Evolutionary conservation across 2,888 invertebrate species (phyloP).

Genomic region (Lucinisca nassula): DNA sequence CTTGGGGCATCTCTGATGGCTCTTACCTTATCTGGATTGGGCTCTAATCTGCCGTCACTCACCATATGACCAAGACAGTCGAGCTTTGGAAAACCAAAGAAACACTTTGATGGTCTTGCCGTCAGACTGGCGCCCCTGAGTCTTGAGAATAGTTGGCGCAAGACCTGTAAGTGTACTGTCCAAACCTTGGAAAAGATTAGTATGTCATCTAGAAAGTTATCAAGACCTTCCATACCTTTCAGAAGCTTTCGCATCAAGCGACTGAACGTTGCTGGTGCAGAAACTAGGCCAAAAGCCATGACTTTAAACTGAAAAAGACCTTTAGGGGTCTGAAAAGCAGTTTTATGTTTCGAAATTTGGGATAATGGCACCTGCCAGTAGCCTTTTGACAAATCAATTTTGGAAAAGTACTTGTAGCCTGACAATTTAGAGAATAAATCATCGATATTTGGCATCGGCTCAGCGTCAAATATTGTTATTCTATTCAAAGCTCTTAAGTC

Average conservation of each 20-base stretch:
- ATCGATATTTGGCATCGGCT: slow-evolving; percentile 70
- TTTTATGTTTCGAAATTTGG: background rate
- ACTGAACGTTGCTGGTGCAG: slow-evolving; percentile 45
- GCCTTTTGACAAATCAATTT: slow-evolving; percentile 48
- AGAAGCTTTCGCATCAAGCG: slow-evolving; percentile 57
- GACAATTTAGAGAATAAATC: slow-evolving; percentile 62
- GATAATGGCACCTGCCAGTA: slow-evolving; percentile 35
- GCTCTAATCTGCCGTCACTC: slow-evolving; percentile 7
- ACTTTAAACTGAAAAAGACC: slow-evolving; percentile 15
- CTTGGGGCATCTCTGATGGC: slow-evolving; percentile 10
- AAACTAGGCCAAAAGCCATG: slow-evolving; percentile 32
- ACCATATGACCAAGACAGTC: slow-evolving; percentile 48
- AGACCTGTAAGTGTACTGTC: slow-evolving; percentile 46
- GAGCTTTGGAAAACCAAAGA: slow-evolving; percentile 17
- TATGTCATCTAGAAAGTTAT: slow-evolving; percentile 67
- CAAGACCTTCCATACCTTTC: slow-evolving; percentile 32
- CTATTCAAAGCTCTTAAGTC: slow-evolving; percentile 69
- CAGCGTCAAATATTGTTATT: slow-evolving; percentile 68
- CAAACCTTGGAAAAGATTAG: slow-evolving; percentile 46
- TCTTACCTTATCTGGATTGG: slow-evolving; percentile 28
- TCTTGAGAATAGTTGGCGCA: slow-evolving; percentile 42
- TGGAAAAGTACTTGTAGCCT: slow-evolving; percentile 57
- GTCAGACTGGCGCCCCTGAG: slow-evolving; percentile 56
- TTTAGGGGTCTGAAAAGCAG: slow-evolving; percentile 17
- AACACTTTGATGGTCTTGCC: slow-evolving; percentile 52